phyloP scores from a whole-genome alignment of 2,888 invertebrate species.

The Meiosimyza decipiens region DNA sequence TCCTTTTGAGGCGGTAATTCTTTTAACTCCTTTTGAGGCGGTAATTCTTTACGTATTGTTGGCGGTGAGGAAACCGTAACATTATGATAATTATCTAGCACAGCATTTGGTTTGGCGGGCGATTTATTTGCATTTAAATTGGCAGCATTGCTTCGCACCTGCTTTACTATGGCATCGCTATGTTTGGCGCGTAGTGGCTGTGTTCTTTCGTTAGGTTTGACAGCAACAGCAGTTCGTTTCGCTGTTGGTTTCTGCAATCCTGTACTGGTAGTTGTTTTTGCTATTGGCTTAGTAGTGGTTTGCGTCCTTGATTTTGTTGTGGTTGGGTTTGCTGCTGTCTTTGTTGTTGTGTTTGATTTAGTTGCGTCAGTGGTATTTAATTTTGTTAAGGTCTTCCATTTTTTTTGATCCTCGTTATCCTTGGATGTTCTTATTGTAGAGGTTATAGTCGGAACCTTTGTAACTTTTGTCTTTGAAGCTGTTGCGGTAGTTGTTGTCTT shows the following conservation, averaged over 20 bases:
- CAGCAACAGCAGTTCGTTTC: slow-evolving; percentile 34
- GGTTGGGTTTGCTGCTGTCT: background rate
- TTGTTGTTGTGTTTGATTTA: slow-evolving; percentile 15
- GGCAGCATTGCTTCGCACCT: slow-evolving; percentile 31
- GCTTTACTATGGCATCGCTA: slow-evolving; percentile 34
- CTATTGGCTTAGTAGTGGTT: slow-evolving; percentile 41
- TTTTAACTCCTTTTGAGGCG: slow-evolving; percentile 30
- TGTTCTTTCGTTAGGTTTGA: slow-evolving; percentile 17
- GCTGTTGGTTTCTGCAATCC: slow-evolving; percentile 14
- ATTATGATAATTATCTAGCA: slow-evolving; percentile 63
- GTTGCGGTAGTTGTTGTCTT: background rate
- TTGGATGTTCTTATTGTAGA: slow-evolving; percentile 11
- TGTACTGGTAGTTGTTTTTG: slow-evolving; percentile 19
- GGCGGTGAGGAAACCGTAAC: slow-evolving; percentile 66
- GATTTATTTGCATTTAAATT: slow-evolving; percentile 15
- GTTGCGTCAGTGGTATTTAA: slow-evolving; percentile 28
- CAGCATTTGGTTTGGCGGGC: slow-evolving; percentile 57
- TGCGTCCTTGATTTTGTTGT: slow-evolving; percentile 20
- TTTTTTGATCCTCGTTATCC: slow-evolving; percentile 9
- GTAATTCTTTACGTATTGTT: slow-evolving; percentile 52
- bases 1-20: background rate
- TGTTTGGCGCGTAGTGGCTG: slow-evolving; percentile 44
- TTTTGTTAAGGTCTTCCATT: slow-evolving; percentile 11
- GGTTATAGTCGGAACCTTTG: slow-evolving; percentile 2
- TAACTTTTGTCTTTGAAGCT: slow-evolving; percentile 11